phyloP scores from a whole-genome alignment of 1,140 invertebrate species.

The Zaprionus inermis region DNA sequence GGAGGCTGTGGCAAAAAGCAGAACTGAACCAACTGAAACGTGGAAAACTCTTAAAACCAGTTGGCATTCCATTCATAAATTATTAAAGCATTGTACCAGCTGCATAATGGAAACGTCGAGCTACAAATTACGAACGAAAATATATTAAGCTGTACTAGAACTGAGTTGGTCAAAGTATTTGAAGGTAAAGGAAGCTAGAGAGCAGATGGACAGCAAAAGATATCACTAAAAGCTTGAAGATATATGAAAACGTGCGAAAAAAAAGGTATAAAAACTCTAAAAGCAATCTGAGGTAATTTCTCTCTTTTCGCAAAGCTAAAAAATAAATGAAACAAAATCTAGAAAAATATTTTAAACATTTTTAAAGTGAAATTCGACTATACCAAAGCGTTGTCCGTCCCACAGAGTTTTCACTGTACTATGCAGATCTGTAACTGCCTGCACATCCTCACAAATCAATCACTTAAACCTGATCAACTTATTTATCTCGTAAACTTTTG shows the following conservation, averaged over 20 bases:
- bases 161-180: not conserved
- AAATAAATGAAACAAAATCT: too few species aligned
- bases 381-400: not conserved
- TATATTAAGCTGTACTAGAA: not conserved
- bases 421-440: not conserved
- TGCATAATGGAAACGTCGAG: conserved; percentile 5
- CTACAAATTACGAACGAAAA: too few species aligned
- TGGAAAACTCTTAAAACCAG: conserved; percentile 15
- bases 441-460: not conserved
- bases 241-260: too few species aligned
- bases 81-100: conserved; percentile 2
- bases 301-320: too few species aligned
- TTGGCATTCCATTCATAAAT: conserved; percentile 28
- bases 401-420: not conserved
- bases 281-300: too few species aligned
- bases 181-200: not conserved
- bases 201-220: not conserved
- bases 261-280: too few species aligned
- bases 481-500: conserved; percentile 28
- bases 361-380: too few species aligned
- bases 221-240: not conserved
- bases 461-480: conserved; percentile 25
- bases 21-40: not conserved
- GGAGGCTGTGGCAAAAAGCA: not conserved
- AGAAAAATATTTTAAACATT: too few species aligned